phyloP scores from a whole-genome alignment of 2,888 invertebrate species.

The Hylaea fasciaria region DNA sequence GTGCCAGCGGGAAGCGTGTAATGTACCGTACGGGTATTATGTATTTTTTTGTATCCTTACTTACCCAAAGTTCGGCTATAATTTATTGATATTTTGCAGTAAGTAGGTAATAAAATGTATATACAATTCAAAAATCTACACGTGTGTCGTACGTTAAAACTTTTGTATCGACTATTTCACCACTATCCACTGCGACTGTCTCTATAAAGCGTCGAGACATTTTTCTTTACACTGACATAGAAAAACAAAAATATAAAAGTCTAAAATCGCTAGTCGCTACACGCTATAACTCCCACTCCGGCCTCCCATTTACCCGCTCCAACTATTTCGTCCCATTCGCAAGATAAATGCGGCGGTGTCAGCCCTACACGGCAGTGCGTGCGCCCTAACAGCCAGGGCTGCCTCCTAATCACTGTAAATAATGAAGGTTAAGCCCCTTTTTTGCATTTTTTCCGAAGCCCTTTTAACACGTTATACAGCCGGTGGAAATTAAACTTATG shows the following conservation, averaged over 20 bases:
- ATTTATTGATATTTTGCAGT: too few relatives aligned
- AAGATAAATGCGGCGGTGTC: conserved; percentile 30
- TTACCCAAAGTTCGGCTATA: too few relatives aligned
- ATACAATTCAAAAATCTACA: too few relatives aligned
- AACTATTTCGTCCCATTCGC: conserved; percentile 25
- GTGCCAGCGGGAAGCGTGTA: conserved; percentile 17
- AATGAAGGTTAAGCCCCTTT: conserved; percentile 31
- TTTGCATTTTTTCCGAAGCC: conserved; percentile 27
- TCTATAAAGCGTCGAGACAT: too few relatives aligned
- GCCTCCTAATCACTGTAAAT: conserved; percentile 35
- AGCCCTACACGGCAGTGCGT: conserved; percentile 27
- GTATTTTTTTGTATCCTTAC: too few relatives aligned
- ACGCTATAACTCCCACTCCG: conserved; percentile 16
- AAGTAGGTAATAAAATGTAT: too few relatives aligned
- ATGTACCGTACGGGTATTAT: too few relatives aligned
- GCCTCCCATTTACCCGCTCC: conserved; percentile 10
- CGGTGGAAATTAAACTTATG: conserved; percentile 5
- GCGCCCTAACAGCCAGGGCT: conserved; percentile 27
- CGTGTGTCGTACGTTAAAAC: too few relatives aligned
- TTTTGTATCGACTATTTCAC: too few relatives aligned
- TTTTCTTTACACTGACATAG: too few relatives aligned
- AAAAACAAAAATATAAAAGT: not conserved
- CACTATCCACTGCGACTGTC: too few relatives aligned
- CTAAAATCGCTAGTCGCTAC: conserved; percentile 8
- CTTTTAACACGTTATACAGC: conserved; percentile 27